Conservation (phyloP, 2,888 invertebrate species). For the Epinotia demarniana region DNA sequence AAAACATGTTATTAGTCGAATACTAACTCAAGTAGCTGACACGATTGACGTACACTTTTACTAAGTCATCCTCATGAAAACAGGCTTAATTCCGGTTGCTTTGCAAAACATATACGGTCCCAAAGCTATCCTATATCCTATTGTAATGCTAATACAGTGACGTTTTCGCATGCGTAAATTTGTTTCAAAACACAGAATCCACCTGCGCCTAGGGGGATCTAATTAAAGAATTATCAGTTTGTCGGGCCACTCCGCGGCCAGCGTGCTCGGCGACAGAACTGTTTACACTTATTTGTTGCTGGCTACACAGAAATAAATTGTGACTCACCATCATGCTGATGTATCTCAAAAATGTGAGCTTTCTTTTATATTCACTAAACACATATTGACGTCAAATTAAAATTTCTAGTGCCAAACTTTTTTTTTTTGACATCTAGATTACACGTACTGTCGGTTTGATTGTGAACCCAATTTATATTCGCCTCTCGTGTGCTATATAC, state of each 20-base stretch:
- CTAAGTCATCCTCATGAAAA: slow-evolving; percentile 17
- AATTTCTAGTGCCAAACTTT: slow-evolving; percentile 39
- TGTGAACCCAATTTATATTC: slow-evolving; percentile 29
- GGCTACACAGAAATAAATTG: slow-evolving; percentile 30
- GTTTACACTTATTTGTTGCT: slow-evolving; percentile 42
- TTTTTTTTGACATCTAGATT: slow-evolving; percentile 13
- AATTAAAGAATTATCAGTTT: slow-evolving; percentile 69
- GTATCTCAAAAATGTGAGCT: slow-evolving; percentile 67
- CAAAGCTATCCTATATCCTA: slow-evolving; percentile 11
- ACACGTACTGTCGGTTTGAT: slow-evolving; percentile 16
- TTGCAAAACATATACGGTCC: neutral
- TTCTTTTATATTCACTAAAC: slow-evolving; percentile 43
- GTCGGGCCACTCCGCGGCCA: slow-evolving; percentile 55
- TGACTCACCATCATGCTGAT: slow-evolving; percentile 59
- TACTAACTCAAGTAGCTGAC: slow-evolving; percentile 14
- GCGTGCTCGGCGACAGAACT: slow-evolving; percentile 40
- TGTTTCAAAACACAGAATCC: slow-evolving; percentile 38
- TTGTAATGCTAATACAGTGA: slow-evolving; percentile 19
- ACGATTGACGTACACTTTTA: slow-evolving; percentile 13
- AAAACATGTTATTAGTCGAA: slow-evolving; percentile 29
- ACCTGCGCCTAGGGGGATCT: slow-evolving; percentile 55
- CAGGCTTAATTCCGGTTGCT: neutral
- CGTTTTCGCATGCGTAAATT: slow-evolving; percentile 26
- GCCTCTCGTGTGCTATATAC: slow-evolving; percentile 28
- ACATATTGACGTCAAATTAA: slow-evolving; percentile 42